phyloP scores from a whole-genome alignment of 2,113 vertebrate genomes.

The Rhinichthys klamathensis region DNA sequence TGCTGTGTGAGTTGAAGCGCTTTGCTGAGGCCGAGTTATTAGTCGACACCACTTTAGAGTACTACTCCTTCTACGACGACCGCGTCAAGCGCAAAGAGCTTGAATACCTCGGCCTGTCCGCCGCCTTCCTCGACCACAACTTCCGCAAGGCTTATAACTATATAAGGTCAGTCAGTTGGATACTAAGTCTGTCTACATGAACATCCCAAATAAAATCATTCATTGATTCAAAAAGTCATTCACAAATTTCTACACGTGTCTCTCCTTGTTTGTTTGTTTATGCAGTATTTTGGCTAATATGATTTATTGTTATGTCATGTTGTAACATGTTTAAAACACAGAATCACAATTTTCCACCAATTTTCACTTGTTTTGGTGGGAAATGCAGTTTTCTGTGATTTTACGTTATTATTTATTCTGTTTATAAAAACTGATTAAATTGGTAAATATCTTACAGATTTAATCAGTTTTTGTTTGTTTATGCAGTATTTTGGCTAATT shows the following conservation, averaged over 20 bases:
- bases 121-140: constrained; percentile 92
- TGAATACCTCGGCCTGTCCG: constrained; percentile 93
- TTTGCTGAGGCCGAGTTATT: constrained; percentile 91
- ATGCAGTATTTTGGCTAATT: not conserved
- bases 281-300: not conserved
- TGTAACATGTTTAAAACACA: not conserved
- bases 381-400: not conserved
- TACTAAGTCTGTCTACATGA: not conserved
- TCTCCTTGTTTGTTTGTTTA: not conserved
- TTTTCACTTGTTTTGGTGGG: not conserved
- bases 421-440: not conserved
- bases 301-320: not conserved
- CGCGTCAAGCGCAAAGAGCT: constrained; percentile 91
- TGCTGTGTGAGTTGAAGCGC: constrained; percentile 85
- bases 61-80: constrained; percentile 95
- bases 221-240: not conserved
- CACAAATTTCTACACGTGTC: too few relatives aligned
- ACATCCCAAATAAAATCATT: not conserved
- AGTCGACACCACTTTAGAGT: constrained; percentile 94
- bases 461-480: not conserved
- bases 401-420: not conserved
- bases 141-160: constrained; percentile 95
- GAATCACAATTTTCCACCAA: not conserved
- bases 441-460: not conserved
- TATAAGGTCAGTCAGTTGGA: constrained; percentile 82